Conservation (phyloP, 2,113 vertebrate genomes). For the Serinus canaria region DNA sequence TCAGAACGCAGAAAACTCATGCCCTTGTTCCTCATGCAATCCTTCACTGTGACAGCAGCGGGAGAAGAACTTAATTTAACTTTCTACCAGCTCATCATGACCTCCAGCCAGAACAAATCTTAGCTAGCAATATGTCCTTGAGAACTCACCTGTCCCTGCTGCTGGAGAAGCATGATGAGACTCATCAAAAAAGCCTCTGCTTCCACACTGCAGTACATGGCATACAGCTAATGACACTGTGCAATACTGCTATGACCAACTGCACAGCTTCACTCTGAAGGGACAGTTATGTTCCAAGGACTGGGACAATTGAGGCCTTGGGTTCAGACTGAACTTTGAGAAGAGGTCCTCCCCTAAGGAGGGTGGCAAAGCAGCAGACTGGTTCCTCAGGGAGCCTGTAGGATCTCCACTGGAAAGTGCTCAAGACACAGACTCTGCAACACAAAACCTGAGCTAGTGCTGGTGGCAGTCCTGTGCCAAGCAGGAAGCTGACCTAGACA, state of each 20-base stretch:
- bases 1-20: neutral
- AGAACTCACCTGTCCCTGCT: neutral
- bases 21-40: neutral
- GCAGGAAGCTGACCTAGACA: neutral
- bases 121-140: neutral
- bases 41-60: neutral
- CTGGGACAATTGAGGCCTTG: neutral
- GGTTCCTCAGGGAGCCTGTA: neutral
- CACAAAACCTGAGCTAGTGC: neutral
- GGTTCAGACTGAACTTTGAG: neutral
- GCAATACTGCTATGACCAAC: neutral
- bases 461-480: neutral
- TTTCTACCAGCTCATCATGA: neutral
- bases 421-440: neutral
- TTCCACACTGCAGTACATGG: neutral
- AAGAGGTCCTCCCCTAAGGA: neutral
- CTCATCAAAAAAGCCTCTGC: neutral
- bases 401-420: neutral
- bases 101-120: neutral
- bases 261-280: neutral
- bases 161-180: neutral
- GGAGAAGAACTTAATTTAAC: neutral
- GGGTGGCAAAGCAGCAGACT: neutral
- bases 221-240: rapidly evolving
- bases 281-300: neutral